phyloP scores from a whole-genome alignment of 2,113 vertebrate genomes.

The Anhinga anhinga region DNA sequence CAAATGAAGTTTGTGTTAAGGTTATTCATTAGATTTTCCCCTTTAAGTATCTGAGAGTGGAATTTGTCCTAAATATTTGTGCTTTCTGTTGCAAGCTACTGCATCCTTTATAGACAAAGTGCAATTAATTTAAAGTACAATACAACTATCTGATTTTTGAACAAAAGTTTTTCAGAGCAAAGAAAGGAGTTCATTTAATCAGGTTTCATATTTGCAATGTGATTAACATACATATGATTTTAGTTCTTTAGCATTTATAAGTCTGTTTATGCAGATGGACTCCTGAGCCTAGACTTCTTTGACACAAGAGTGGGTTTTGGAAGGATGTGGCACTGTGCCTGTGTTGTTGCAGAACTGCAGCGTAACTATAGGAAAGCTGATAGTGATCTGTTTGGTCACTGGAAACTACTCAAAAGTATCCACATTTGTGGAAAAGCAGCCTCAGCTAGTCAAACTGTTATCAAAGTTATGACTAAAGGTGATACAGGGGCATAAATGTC shows the following conservation, averaged over 20 bases:
- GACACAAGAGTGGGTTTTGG: background rate
- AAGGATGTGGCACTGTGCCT: background rate
- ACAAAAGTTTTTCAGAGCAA: background rate
- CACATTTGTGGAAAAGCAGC: background rate
- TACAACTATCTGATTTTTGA: background rate
- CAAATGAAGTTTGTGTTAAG: slow-evolving; percentile 2
- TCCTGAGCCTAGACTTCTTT: background rate
- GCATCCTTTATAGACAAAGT: slow-evolving; percentile 6
- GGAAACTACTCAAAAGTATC: background rate
- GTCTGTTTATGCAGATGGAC: background rate
- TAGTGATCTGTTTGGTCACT: background rate
- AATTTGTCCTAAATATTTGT: slow-evolving; percentile 28
- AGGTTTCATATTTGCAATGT: background rate
- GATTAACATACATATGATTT: slow-evolving; percentile 34
- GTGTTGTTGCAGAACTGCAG: background rate
- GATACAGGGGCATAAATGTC: background rate
- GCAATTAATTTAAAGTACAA: slow-evolving; percentile 21
- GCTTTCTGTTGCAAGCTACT: background rate
- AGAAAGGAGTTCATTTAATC: background rate
- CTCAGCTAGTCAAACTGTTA: background rate
- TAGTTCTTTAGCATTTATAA: background rate
- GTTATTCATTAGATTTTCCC: slow-evolving; percentile 13
- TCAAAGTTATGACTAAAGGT: background rate
- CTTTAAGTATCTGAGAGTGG: background rate
- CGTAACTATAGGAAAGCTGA: background rate